phyloP scores from a whole-genome alignment of 2,797 vertebrate species.

The Danio choprae region DNA sequence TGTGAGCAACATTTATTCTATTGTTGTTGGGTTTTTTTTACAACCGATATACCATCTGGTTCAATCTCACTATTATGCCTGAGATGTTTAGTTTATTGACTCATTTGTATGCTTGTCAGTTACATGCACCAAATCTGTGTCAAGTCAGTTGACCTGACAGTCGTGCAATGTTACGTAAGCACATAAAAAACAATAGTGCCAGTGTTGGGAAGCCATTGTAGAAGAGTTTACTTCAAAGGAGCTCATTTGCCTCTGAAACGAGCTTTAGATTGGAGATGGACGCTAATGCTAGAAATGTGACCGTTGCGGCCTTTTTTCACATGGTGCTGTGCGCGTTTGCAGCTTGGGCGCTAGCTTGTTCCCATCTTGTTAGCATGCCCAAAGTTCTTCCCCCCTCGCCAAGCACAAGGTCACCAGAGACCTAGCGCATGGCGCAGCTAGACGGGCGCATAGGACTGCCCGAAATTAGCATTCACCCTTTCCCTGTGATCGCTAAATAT shows the following conservation, averaged over 20 bases:
- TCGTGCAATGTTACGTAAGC: not conserved
- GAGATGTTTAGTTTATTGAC: slow-evolving; percentile 11
- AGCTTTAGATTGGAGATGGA: not conserved
- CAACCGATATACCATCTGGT: slow-evolving; percentile 26
- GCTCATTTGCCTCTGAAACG: not conserved
- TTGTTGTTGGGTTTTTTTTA: slow-evolving; percentile 4
- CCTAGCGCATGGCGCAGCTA: slow-evolving; percentile 69
- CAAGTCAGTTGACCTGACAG: slow-evolving; percentile 35
- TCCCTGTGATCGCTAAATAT: slow-evolving; percentile 77
- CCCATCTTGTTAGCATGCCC: slow-evolving; percentile 73
- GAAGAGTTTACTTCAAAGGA: not conserved
- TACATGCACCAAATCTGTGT: slow-evolving; percentile 17
- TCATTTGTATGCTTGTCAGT: not conserved
- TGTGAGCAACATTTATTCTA: slow-evolving; percentile 17
- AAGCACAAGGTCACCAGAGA: slow-evolving; percentile 76
- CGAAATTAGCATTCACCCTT: slow-evolving; percentile 78
- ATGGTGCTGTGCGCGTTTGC: not conserved
- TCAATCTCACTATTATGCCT: slow-evolving; percentile 10
- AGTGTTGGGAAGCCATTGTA: slow-evolving; percentile 6
- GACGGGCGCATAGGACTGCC: slow-evolving; percentile 51
- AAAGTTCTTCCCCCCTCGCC: slow-evolving; percentile 52
- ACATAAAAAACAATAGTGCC: slow-evolving; percentile 21
- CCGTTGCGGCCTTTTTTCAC: slow-evolving; percentile 10
- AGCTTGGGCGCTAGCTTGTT: not conserved
- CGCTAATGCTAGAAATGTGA: not conserved